Evolutionary conservation across 2,888 invertebrate species (phyloP), one percentile per base, ranked within the genome.

Genomic region (Gerris lacustris): DNA sequence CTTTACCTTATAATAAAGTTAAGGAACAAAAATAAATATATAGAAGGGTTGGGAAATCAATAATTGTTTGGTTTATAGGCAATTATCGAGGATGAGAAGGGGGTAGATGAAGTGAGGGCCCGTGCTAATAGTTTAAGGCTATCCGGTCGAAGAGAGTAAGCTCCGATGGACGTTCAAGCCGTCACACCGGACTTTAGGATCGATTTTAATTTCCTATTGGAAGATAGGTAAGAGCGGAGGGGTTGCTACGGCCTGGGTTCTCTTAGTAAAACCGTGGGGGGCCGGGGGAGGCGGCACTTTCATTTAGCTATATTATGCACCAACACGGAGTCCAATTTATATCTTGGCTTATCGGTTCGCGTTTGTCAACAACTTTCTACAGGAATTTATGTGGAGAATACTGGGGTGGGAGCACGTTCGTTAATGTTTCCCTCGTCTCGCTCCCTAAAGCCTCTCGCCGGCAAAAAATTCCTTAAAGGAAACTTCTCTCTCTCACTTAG

Each of bases 291-390:
- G 62, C 62, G n/a, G 62, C n/a, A 15, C 43, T 72, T 72, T 68
- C 70, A 72, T 70, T 73, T 74, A 55, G 55, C 55, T 55, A 73
- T 74, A 73, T 72, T 75, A 75, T 75, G 75, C 75, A 73, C 67
- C 68, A 72, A 72, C 75, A 75, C 74, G 75, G 74, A 75, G 73
- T 73, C 71, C 74, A 75, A 74, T 75, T 75, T 75, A 75, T 75
- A 74, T 62, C 66, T 64, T 70, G 45, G 68, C 73, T 75, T 73
- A 74, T 74, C 76, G 67, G 70, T 67, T 47, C 66, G 66, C 69
- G 68, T 73, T 72, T 70, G 67, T 69, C 55, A 70, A 70, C 72
- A 72, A 69, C 11, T 55, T 55, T 55, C 55, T 55, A 55, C 55
- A 55, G 55, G 55, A 55, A 55, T 55, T 55, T 55, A 55, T 55